Conservation (phyloP, 1,140 invertebrate genomes). For the Drosophila mayri region DNA sequence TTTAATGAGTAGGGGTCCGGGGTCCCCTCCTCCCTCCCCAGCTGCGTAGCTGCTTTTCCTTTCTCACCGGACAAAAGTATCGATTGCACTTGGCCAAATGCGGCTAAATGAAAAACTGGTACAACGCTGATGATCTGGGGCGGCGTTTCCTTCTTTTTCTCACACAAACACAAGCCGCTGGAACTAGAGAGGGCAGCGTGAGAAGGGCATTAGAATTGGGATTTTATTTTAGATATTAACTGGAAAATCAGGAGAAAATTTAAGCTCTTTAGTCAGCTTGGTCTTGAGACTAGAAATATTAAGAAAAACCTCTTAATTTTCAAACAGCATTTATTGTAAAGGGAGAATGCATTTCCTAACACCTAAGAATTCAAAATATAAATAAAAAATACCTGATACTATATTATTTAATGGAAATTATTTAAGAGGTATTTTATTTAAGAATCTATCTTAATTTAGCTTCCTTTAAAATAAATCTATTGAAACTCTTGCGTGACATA, state of each 20-base stretch:
- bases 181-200: conserved; percentile 30
- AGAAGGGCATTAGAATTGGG: neutral
- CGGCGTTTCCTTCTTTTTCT: conserved; percentile 38
- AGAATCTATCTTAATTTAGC: too few relatives aligned
- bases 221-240: neutral
- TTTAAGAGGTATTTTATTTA: too few relatives aligned
- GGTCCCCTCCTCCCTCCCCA: neutral
- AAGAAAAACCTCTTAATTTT: neutral
- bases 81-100: conserved; percentile 74
- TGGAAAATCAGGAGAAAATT: neutral
- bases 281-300: neutral
- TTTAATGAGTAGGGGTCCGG: conserved; percentile 57
- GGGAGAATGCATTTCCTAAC: neutral
- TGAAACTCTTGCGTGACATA: conserved; percentile 7
- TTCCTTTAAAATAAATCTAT: neutral
- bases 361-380: neutral
- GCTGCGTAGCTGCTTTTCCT: conserved; percentile 18
- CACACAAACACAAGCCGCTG: conserved; percentile 48
- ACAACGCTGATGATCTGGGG: conserved; percentile 39
- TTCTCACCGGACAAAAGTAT: conserved; percentile 63
- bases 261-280: too few relatives aligned
- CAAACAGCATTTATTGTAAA: neutral
- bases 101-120: conserved; percentile 71
- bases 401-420: neutral
- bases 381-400: neutral